Evolutionary conservation across 2,888 invertebrate species (phyloP).

Genomic region (Sesia bembeciformis): DNA sequence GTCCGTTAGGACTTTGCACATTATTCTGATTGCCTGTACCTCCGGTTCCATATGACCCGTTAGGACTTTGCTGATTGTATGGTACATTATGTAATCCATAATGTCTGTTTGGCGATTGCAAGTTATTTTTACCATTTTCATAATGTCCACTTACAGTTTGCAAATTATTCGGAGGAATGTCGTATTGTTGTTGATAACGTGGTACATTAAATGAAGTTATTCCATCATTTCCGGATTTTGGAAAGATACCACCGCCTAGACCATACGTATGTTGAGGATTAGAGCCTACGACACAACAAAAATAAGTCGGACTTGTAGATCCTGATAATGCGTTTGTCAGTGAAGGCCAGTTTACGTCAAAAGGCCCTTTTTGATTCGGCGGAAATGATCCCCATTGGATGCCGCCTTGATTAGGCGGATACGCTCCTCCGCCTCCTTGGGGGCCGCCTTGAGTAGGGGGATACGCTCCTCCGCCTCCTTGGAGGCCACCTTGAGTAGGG

Average conservation of each 20-base stretch:
- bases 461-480: constrained; percentile 4
- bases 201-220: too few species aligned
- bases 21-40: not conserved
- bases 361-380: not conserved
- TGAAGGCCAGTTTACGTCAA: constrained; percentile 18
- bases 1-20: not conserved
- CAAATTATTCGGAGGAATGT: not conserved
- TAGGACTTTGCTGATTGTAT: not conserved
- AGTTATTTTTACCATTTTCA: not conserved
- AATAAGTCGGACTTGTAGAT: constrained; percentile 1
- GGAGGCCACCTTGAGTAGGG: constrained; percentile 1
- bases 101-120: not conserved
- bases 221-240: too few species aligned
- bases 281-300: constrained; percentile 5
- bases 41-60: not conserved
- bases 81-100: not conserved
- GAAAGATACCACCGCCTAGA: not conserved
- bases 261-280: not conserved
- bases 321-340: constrained; percentile 15
- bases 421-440: constrained; percentile 2
- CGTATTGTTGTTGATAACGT: not conserved
- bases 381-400: not conserved
- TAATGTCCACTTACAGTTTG: not conserved
- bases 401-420: not conserved
- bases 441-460: constrained; percentile 6